Evolutionary conservation across 2,888 invertebrate species (phyloP).

Genomic region (Phengaris arion): DNA sequence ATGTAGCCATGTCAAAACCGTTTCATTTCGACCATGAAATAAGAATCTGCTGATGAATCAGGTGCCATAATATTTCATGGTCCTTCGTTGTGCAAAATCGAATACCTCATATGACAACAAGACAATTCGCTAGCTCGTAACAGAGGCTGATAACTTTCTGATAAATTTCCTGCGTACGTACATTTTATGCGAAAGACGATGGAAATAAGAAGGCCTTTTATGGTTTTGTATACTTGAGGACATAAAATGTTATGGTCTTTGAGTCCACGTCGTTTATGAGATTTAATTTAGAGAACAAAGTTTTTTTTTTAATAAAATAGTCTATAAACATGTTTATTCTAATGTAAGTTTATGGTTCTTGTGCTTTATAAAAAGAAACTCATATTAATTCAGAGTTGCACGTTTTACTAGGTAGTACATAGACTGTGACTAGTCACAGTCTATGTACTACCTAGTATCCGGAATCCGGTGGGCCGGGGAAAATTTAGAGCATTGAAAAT

Average conservation of each 20-base stretch:
- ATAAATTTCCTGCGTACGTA: constrained; percentile 19
- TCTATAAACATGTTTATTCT: constrained; percentile 3
- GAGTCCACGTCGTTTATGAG: constrained; percentile 28
- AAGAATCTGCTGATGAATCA: neutral
- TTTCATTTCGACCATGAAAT: constrained; percentile 1
- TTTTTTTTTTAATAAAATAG: constrained; percentile 9
- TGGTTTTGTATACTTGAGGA: constrained; percentile 12
- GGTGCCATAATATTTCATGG: constrained; percentile 16
- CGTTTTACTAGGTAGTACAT: too few relatives aligned
- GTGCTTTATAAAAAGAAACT: neutral
- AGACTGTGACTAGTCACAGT: too few relatives aligned
- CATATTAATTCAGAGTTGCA: neutral
- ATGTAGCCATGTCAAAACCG: neutral
- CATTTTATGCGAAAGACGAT: neutral
- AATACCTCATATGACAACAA: constrained; percentile 18
- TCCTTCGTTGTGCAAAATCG: constrained; percentile 15
- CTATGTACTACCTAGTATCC: too few relatives aligned
- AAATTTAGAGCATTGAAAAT: too few relatives aligned
- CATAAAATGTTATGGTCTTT: constrained; percentile 4
- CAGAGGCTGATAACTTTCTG: constrained; percentile 16
- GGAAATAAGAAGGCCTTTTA: constrained; percentile 7
- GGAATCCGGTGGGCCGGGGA: too few relatives aligned
- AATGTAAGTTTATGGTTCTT: constrained; percentile 12
- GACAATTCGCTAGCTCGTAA: neutral
- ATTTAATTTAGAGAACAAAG: neutral